These are phyloP conservation scores for Uloborus diversus DNA, from an alignment of 1,140 invertebrate species.

Conservation along the genomic window DNA sequence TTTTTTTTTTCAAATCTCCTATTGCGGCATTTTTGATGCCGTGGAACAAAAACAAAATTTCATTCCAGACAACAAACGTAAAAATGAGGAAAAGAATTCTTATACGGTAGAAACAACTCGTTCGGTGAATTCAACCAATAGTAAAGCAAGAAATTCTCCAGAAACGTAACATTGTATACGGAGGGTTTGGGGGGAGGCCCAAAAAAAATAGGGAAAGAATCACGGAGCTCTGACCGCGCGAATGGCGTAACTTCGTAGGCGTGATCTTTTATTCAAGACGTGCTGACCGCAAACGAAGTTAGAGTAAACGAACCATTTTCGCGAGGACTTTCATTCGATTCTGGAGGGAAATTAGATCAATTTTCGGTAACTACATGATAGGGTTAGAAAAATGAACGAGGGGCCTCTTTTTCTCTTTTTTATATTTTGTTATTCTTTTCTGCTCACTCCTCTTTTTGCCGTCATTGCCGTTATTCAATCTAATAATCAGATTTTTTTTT, in stretches of 20 bases:
- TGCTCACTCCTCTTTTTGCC: neutral
- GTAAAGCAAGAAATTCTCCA: slow-evolving; percentile 22
- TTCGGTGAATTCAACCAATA: slow-evolving; percentile 19
- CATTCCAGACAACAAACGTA: neutral
- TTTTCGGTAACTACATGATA: slow-evolving; percentile 57
- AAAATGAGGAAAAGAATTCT: too few relatives aligned
- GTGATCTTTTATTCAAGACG: slow-evolving; percentile 57
- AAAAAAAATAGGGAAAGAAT: neutral
- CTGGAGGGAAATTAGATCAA: slow-evolving; percentile 46
- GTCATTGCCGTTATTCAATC: slow-evolving; percentile 48
- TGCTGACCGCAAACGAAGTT: slow-evolving; percentile 55
- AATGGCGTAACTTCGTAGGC: slow-evolving; percentile 4
- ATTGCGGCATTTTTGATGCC: too few relatives aligned
- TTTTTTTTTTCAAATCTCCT: too few relatives aligned
- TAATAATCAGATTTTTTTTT: slow-evolving; percentile 47
- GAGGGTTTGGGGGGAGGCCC: neutral
- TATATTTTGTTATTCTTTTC: neutral
- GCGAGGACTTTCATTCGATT: slow-evolving; percentile 33
- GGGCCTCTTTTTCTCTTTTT: neutral
- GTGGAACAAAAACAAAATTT: slow-evolving; percentile 40
- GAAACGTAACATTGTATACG: slow-evolving; percentile 29
- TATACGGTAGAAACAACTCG: slow-evolving; percentile 19
- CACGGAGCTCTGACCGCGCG: neutral
- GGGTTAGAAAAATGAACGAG: slow-evolving; percentile 44
- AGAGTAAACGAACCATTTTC: slow-evolving; percentile 47